phyloP scores from a whole-genome alignment of 2,888 invertebrate genomes.

The Bursaphelenchus okinawaensis region DNA sequence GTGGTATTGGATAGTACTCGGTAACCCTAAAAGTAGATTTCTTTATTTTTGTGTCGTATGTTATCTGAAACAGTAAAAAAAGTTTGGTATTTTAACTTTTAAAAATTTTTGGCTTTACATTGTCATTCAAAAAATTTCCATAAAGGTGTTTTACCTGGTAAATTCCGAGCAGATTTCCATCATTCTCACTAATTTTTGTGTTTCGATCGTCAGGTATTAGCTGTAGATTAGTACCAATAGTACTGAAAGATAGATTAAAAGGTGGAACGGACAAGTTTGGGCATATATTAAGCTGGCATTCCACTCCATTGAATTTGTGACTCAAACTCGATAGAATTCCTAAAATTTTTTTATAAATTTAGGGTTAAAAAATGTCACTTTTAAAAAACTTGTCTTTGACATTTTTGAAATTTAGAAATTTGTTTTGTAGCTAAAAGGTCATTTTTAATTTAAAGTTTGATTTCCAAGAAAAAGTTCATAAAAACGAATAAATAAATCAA shows the following conservation, averaged over 20 bases:
- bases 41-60: not conserved
- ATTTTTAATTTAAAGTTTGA: not conserved
- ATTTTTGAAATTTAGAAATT: not conserved
- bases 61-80: not conserved
- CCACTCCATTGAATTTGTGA: constrained; percentile 35
- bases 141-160: not conserved
- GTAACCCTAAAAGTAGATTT: not conserved
- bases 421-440: not conserved
- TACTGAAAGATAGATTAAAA: constrained; percentile 33
- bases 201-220: constrained; percentile 3
- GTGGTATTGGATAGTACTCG: not conserved
- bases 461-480: too few species aligned
- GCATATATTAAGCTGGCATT: constrained; percentile 36
- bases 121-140: too few species aligned
- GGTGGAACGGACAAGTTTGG: constrained; percentile 41
- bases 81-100: too few species aligned
- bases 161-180: not conserved
- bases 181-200: constrained; percentile 8
- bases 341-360: not conserved
- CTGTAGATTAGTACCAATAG: constrained; percentile 36
- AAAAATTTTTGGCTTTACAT: too few species aligned
- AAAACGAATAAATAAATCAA: too few species aligned
- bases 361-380: too few species aligned
- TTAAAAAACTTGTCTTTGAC: too few species aligned
- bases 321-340: not conserved